Base-by-base conservation (phyloP, 2,113 vertebrate species). In the Microcebus griseorufus region DNA sequence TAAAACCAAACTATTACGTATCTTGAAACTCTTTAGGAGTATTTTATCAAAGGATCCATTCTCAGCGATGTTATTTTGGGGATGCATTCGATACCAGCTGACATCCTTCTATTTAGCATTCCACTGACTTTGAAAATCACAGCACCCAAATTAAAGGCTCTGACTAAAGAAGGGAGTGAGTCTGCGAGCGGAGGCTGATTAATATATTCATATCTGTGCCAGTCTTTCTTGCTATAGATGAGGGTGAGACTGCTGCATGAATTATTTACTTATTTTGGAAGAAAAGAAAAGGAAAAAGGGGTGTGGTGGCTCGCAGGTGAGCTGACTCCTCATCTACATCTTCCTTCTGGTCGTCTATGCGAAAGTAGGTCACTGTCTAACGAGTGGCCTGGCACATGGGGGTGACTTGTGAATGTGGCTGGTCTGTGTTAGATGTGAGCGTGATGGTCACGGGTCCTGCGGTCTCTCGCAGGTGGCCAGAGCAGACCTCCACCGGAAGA, bases 1-100 rank as follows among this genome's bases (percentile, higher is more conserved):
- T 45, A 45, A 45, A 45, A 45, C 45, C 27, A 76, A 73, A 4
- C 39, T 72, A 39, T 93, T 97, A 95, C 97, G 34, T 48, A 91
- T 93, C 90, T 95, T 95, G 85, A 98, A 98, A 97, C 45, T 97
- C 79, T 95, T 95, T 93, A 97, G 95, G 97, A 98, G 96, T 98
- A 96, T 97, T 98, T 98, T 98, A 98, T 98, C 96, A 98, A 97
- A 98, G 86, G 65, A 97, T 97, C 83, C 13, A 85, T 96, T 97
- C 96, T 96, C 42, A 91, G 86, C n/a, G 87, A 72, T 42, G 83
- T 94, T 98, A 97, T 97, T 97, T 96, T 96, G 67, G 78, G 88
- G 87, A 65, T 2, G 2, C 78, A 79, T 98, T 96, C 86, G 94
- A 93, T 96, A 97, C 42, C 95, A 94, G 92, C 37, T 97, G 90